phyloP scores from a whole-genome alignment of 2,888 invertebrate species.

The Brachyptera putata region DNA sequence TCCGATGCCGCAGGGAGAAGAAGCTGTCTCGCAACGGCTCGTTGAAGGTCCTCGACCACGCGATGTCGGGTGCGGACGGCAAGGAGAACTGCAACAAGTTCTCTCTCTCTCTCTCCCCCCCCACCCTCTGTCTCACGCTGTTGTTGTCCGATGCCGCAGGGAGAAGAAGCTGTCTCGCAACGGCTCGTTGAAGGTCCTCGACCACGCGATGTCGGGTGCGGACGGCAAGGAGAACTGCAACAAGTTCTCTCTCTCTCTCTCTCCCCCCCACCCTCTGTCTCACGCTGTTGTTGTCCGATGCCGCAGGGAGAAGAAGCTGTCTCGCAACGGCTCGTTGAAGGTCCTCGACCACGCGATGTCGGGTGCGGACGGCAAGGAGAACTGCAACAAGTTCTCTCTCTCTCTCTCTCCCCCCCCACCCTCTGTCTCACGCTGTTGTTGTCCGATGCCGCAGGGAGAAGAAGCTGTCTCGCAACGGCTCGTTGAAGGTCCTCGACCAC shows the following conservation, averaged over 20 bases:
- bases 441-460: constrained; percentile 90
- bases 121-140: background rate
- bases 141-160: too few species aligned
- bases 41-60: constrained; percentile 95
- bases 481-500: constrained; percentile 95
- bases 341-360: constrained; percentile 97
- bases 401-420: background rate
- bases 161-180: constrained; percentile 96
- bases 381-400: constrained; percentile 82
- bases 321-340: constrained; percentile 92
- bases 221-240: constrained; percentile 95
- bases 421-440: background rate
- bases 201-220: constrained; percentile 91
- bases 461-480: constrained; percentile 93
- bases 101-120: constrained; percentile 27
- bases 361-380: constrained; percentile 88
- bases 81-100: constrained; percentile 96
- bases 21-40: constrained; percentile 95
- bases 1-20: constrained; percentile 88
- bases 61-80: constrained; percentile 90
- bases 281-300: too few species aligned
- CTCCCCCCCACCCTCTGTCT: too few species aligned
- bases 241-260: too few species aligned
- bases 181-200: constrained; percentile 94
- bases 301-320: constrained; percentile 91